Base-by-base conservation (phyloP, 2,113 vertebrate species). In the Perognathus longimembris region DNA sequence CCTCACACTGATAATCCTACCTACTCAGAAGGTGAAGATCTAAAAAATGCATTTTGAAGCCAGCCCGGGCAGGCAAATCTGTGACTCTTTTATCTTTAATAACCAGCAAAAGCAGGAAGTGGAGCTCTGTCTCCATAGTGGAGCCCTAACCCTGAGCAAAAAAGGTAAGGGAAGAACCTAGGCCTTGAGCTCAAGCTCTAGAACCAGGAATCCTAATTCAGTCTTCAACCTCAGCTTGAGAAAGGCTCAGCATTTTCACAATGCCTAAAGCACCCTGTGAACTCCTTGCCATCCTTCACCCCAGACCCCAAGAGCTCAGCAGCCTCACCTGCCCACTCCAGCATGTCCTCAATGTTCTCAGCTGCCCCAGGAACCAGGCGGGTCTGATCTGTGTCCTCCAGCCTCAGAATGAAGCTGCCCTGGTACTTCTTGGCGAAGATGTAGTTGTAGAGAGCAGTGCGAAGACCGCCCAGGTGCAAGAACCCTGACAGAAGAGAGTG, bases 371-470 rank as follows among this genome's bases (percentile, higher is more conserved):
- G 97, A 0, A 99, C 98, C 85, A 99, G 96, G 3, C 99, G 98
- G 69, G 93, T 98, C 94, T 98, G 99, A 89, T 99, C 99, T 0
- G 99, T 99, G 94, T 99, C 99, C 95, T 99, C 99, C 95, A 99
- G 95, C 0, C 99, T 98, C 95, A 99, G 96, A 90, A 99, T 91
- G 78, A 99, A 99, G 1, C 96, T 95, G 1, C 99, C 99, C 7
- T 71, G 96, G 38, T 98, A 97, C n/a, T 99, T 99, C 95, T 98
- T 99, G 82, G 99, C 99, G 97, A 99, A 99, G 61, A 99, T 96
- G 2, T 99, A 99, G 94, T 99, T 99, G 97, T 99, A 99, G 1
- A 99, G 96, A 3, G 99, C 99, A 0, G 99, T 99, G 28, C 99
- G 98, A 34, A 99, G 98, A 32, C 99, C 99, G 0, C 99, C 99